Evolutionary conservation across 2,113 vertebrate species (phyloP), one percentile per base, ranked within the genome.

Genomic region (Diadophis punctatus): DNA sequence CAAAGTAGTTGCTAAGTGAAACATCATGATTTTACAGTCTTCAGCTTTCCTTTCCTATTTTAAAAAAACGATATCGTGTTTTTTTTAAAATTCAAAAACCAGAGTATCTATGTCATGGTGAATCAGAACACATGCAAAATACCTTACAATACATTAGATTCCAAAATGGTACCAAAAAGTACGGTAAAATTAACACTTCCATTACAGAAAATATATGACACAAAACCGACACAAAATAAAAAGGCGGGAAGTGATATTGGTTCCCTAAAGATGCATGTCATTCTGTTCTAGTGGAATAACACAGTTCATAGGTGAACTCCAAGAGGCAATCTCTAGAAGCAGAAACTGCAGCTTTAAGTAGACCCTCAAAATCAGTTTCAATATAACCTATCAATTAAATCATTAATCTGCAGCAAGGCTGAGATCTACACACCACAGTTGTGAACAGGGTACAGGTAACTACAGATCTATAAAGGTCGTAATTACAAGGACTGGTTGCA

Each of bases 161-260:
- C 98, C 99, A 99, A 98, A 98, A 98, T 99, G 99, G 98, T 99
- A 99, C 98, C 99, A 99, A 99, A 99, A 99, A 99, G 99, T 99
- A 99, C 98, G 99, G 99, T 99, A 99, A 99, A 99, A 99, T 99
- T 99, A 99, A 99, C 99, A 99, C 99, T 99, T 99, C 99, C 99
- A 95, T 98, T 97, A 97, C 98, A 99, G 99, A 99, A 99, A 99
- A 99, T 99, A 99, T 99, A 98, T 98, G 98, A 99, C 98, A 99
- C 98, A 99, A 99, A 98, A 97, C 98, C 98, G 98, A 99, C 8
- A 99, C 98, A 99, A 99, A 99, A 99, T 98, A 98, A 99, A 99
- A 99, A 98, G 97, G 98, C 98, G 98, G 98, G 98, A 99, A 98
- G 98, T 99, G 99, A 99, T 98, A 98, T 98, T 98, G 98, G 98